These are phyloP conservation scores for Camelus dromedarius DNA, from an alignment of 2,113 vertebrate genomes.

Conservation along the genomic window DNA sequence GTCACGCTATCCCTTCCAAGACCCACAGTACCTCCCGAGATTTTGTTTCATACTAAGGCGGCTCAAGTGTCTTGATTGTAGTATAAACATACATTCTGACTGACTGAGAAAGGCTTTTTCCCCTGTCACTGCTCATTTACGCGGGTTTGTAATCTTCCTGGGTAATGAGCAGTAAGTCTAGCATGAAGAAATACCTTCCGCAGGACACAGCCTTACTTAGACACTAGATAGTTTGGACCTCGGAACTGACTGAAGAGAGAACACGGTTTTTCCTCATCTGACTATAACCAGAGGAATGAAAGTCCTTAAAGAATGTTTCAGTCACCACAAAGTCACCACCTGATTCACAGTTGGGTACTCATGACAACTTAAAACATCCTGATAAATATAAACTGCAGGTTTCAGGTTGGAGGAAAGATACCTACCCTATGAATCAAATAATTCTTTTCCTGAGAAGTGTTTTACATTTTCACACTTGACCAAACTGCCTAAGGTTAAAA, in stretches of 20 bases:
- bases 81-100: conserved; percentile 73
- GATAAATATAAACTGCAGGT: neutral
- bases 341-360: neutral
- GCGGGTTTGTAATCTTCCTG: conserved; percentile 73
- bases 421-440: conserved; percentile 33
- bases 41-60: conserved; percentile 72
- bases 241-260: conserved; percentile 65
- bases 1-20: conserved; percentile 71
- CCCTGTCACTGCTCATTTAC: conserved; percentile 63
- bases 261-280: conserved; percentile 53
- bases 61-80: conserved; percentile 67
- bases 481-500: neutral
- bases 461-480: neutral
- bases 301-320: conserved; percentile 45
- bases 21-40: conserved; percentile 75
- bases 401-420: neutral
- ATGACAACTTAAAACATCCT: neutral
- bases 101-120: neutral
- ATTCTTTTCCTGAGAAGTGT: conserved; percentile 1
- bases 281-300: conserved; percentile 33
- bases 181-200: conserved; percentile 75
- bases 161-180: conserved; percentile 77
- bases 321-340: conserved; percentile 17
- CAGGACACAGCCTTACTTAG: conserved; percentile 75
- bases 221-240: conserved; percentile 59